Evolutionary conservation across 2,113 vertebrate species (phyloP).

Genomic region (Gavia stellata): DNA sequence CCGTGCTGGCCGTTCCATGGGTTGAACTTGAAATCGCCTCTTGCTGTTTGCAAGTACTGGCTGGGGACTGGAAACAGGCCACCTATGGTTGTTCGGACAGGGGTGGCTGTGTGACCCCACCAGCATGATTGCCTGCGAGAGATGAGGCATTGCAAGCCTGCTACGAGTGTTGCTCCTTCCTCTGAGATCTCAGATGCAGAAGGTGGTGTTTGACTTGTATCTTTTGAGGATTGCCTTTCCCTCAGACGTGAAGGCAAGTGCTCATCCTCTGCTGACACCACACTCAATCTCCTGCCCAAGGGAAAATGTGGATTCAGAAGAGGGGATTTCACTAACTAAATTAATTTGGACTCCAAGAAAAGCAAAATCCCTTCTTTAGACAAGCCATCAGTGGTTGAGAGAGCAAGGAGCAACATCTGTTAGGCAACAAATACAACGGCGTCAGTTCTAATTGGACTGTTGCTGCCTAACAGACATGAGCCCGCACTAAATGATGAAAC

Average conservation of each 20-base stretch:
- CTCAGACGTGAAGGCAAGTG: background rate
- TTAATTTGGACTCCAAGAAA: background rate
- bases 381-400: background rate
- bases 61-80: background rate
- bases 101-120: background rate
- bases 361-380: background rate
- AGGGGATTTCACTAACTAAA: background rate
- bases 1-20: rapidly evolving
- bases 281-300: background rate
- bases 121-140: rapidly evolving
- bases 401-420: background rate
- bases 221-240: background rate
- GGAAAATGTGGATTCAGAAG: background rate
- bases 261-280: background rate
- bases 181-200: background rate
- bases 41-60: background rate
- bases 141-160: background rate
- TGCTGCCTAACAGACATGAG: background rate
- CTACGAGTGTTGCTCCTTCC: background rate
- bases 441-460: background rate
- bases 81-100: rapidly evolving
- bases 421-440: background rate
- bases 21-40: background rate
- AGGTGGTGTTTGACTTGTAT: background rate
- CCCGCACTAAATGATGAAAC: background rate